These are phyloP conservation scores for Rapana venosa DNA, from an alignment of 2,888 invertebrate species.

Conservation along the genomic window DNA sequence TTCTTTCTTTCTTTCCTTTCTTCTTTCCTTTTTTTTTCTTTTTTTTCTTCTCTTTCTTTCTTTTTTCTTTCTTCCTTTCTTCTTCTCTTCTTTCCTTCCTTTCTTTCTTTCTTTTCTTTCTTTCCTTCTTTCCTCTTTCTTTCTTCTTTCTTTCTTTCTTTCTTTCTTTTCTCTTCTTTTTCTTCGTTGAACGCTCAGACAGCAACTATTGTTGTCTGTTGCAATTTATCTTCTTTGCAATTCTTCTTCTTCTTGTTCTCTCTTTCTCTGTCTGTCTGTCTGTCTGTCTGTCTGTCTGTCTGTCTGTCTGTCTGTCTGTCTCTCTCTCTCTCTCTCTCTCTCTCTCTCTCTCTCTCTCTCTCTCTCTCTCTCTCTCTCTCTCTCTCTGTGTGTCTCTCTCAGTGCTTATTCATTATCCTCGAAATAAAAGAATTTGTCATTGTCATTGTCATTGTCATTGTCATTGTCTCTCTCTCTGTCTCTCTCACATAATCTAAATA, in stretches of 20 bases:
- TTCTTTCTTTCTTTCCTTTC: not conserved
- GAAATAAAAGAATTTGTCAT: too few relatives aligned
- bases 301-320: not conserved
- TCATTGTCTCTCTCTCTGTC: too few relatives aligned
- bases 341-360: not conserved
- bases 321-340: not conserved
- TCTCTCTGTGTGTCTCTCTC: too few relatives aligned
- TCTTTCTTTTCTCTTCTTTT: not conserved
- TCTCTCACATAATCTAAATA: too few relatives aligned
- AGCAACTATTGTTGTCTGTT: not conserved
- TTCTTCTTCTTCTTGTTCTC: not conserved
- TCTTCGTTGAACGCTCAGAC: too few relatives aligned
- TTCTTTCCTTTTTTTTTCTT: not conserved
- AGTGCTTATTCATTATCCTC: too few relatives aligned
- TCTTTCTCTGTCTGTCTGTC: not conserved
- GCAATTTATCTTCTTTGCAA: not conserved
- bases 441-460: too few relatives aligned
- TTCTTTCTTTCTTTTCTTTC: not conserved
- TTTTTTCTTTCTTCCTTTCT: not conserved
- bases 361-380: too few relatives aligned
- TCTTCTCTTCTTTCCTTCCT: too few relatives aligned
- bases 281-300: not conserved
- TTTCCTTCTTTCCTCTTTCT: not conserved
- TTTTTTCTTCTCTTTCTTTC: not conserved
- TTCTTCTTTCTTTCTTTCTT: too few relatives aligned